Percentiles rank a stretch among this genome's conserved stretches.
phyloP scores from a whole-genome alignment of 1,140 invertebrate genomes.

The Cydia fagiglandana region DNA sequence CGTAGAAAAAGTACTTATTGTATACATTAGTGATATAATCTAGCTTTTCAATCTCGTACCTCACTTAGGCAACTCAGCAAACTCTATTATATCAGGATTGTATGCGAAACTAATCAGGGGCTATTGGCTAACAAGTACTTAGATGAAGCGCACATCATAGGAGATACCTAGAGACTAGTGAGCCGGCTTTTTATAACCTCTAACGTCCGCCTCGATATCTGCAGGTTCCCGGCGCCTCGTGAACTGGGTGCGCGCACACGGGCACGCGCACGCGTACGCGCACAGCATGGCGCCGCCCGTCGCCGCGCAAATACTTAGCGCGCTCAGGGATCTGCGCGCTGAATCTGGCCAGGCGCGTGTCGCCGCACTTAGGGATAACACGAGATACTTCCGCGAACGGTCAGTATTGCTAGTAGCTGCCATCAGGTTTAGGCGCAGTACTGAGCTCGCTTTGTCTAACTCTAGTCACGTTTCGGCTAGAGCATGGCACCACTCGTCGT shows the following conservation, averaged over 20 bases:
- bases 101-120: no score
- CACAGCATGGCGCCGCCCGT: constrained; percentile 94
- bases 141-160: constrained; percentile 81
- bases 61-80: no score
- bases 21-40: no score
- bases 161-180: no score
- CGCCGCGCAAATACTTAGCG: constrained; percentile 93
- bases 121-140: constrained; percentile 47
- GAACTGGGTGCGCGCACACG: constrained; percentile 87
- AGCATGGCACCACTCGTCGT: constrained; percentile 95
- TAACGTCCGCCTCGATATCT: background rate
- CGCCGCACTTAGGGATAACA: constrained; percentile 30
- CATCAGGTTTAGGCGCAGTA: background rate
- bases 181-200: background rate
- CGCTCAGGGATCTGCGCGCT: constrained; percentile 82
- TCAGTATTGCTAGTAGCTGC: background rate
- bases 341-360: background rate
- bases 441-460: constrained; percentile 68
- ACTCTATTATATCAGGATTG: no score
- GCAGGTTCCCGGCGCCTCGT: constrained; percentile 85
- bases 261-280: constrained; percentile 94
- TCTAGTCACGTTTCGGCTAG: constrained; percentile 47
- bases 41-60: no score
- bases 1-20: no score
- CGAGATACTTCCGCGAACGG: constrained; percentile 22